Evolutionary conservation across 2,888 invertebrate genomes (phyloP), one percentile per base, ranked within the genome.

Genomic region (Mythimna ferrago): DNA sequence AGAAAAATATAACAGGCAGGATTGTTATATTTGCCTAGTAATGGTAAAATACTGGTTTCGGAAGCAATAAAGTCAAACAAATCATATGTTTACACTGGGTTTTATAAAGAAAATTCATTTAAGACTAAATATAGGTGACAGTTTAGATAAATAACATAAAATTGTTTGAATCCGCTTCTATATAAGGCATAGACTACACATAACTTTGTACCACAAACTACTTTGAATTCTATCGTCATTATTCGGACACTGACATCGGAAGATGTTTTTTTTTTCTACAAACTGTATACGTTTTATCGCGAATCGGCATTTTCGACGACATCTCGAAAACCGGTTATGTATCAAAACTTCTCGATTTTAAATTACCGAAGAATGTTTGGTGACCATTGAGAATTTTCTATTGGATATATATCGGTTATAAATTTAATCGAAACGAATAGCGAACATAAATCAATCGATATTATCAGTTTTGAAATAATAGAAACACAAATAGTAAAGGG

Each of bases 171-270:
- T 82, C 48, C 54, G 44, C 53, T 73, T 9, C 73, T 70, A 56
- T 62, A 69, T 65, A 76, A 62, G 83, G 73, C 35, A 64, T 71
- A 79, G 67, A 69, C 66, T 38, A 60, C 54, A 71, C 67, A 63
- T 66, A 78, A 73, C 73, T 78, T 78, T 83, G 81, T 74, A 74
- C 78, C 73, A 74, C 74, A 70, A 71, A 76, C 74, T 76, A 80
- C 86, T 87, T 88, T 72, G 80, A 88, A 89, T 90, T 90, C 89
- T 83, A 89, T 86, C 88, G 87, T 88, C 90, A 87, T 92, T 90
- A 91, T 87, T 76, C 88, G 92, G 90, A 88, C 92, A 91, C 85
- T 88, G 93, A 92, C 93, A 88, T 90, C 88, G 87, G 89, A 89
- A 89, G 89, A 87, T n/a, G 26, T 80, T 80, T 87, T 88, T 88